Evolutionary conservation across 1,140 invertebrate species (phyloP).

Genomic region (Nasonia vitripennis): DNA sequence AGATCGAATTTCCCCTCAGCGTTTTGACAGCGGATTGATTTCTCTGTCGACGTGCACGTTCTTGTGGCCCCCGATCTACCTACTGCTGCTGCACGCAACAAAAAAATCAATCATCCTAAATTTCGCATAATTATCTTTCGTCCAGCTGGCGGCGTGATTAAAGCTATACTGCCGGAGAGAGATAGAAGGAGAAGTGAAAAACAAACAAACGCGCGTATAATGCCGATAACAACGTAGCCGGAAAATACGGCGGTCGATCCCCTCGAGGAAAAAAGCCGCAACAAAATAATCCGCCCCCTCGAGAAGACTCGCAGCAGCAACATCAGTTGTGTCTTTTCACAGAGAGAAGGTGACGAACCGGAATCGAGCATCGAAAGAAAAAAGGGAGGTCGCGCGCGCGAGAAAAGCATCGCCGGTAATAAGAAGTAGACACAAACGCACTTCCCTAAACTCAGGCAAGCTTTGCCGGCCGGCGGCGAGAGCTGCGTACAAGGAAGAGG

Average conservation of each 20-base stretch:
- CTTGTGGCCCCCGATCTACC: not conserved
- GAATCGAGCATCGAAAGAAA: conserved; percentile 10
- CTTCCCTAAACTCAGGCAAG: conserved; percentile 70
- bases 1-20: conserved; percentile 1
- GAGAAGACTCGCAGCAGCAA: conserved; percentile 14
- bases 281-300: conserved; percentile 44
- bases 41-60: conserved; percentile 46
- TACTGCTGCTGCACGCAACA: conserved; percentile 2
- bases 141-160: not conserved
- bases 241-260: conserved; percentile 10
- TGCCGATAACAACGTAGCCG: not conserved
- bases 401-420: conserved; percentile 47
- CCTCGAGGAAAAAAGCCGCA: conserved; percentile 22
- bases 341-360: conserved; percentile 28
- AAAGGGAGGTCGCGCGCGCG: not conserved
- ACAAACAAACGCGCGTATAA: not conserved
- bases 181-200: not conserved
- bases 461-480: conserved; percentile 41
- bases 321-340: conserved; percentile 22
- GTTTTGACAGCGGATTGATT: conserved; percentile 63
- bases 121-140: conserved; percentile 13
- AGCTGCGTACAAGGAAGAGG: conserved; percentile 9
- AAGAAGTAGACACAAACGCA: conserved; percentile 57
- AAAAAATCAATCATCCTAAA: conserved; percentile 22
- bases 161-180: not conserved